Evolutionary conservation across 2,888 invertebrate species (phyloP).

Genomic region (Pterostichus niger): DNA sequence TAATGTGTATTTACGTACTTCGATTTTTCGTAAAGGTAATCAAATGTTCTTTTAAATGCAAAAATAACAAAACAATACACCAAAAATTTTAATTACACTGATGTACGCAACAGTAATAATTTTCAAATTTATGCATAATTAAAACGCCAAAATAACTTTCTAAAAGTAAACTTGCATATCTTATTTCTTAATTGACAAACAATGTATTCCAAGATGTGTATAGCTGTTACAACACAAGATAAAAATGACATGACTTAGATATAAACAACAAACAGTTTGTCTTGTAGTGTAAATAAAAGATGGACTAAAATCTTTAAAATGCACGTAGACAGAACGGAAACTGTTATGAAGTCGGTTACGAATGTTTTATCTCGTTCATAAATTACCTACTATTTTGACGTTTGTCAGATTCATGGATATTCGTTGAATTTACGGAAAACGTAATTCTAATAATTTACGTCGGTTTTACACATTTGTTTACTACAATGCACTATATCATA

Average conservation of each 20-base stretch:
- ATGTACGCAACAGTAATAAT: neutral
- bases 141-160: conserved; percentile 44
- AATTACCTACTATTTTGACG: conserved; percentile 5
- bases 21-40: neutral
- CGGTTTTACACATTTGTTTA: conserved; percentile 15
- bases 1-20: neutral
- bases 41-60: neutral
- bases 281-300: conserved; percentile 47
- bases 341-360: neutral
- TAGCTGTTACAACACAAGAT: conserved; percentile 41
- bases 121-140: conserved; percentile 32
- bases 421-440: conserved; percentile 1
- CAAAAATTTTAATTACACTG: neutral
- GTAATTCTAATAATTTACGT: conserved; percentile 7
- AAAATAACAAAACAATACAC: neutral
- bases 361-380: conserved; percentile 10
- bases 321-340: conserved; percentile 33
- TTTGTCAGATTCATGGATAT: conserved; percentile 9
- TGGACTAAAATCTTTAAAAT: conserved; percentile 40
- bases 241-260: conserved; percentile 45
- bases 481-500: neutral
- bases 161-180: conserved; percentile 54
- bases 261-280: conserved; percentile 44
- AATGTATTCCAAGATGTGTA: conserved; percentile 26
- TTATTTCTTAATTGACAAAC: conserved; percentile 24